Percentiles rank a stretch among this genome's conserved stretches.
Conservation (phyloP, 2,888 invertebrate species). For the Copidosoma aretas region DNA sequence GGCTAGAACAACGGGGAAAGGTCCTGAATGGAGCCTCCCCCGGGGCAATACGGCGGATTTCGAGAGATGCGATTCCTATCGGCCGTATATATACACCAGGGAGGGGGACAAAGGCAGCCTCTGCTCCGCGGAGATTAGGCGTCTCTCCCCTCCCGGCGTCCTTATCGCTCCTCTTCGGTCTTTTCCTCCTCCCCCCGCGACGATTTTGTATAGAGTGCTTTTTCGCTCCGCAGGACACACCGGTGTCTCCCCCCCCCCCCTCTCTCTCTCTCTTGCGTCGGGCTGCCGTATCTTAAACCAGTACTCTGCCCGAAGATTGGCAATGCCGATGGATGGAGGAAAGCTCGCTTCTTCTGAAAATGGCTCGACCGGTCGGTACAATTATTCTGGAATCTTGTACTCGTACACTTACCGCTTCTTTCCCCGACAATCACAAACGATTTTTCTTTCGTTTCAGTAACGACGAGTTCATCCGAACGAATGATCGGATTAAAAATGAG, state of each 20-base stretch:
- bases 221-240: slow-evolving; percentile 30
- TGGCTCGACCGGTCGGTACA: too few species aligned
- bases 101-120: slow-evolving; percentile 3
- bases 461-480: too few species aligned
- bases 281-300: too few species aligned
- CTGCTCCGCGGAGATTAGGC: slow-evolving; percentile 48
- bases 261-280: too few species aligned
- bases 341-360: too few species aligned
- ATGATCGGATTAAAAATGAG: too few species aligned
- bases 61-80: background rate
- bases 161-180: slow-evolving; percentile 39
- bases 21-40: slow-evolving; percentile 32
- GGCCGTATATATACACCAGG: background rate
- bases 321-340: too few species aligned
- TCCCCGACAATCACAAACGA: too few species aligned
- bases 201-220: slow-evolving; percentile 14
- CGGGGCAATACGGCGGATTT: slow-evolving; percentile 13
- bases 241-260: background rate
- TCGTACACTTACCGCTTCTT: too few species aligned
- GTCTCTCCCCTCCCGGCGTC: slow-evolving; percentile 40
- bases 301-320: too few species aligned
- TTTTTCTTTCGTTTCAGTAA: too few species aligned
- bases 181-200: background rate
- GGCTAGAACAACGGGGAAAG: slow-evolving; percentile 28
- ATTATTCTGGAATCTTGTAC: too few species aligned